Evolutionary conservation across 1,140 invertebrate species (phyloP).

Genomic region (Hypothenemus hampei): DNA sequence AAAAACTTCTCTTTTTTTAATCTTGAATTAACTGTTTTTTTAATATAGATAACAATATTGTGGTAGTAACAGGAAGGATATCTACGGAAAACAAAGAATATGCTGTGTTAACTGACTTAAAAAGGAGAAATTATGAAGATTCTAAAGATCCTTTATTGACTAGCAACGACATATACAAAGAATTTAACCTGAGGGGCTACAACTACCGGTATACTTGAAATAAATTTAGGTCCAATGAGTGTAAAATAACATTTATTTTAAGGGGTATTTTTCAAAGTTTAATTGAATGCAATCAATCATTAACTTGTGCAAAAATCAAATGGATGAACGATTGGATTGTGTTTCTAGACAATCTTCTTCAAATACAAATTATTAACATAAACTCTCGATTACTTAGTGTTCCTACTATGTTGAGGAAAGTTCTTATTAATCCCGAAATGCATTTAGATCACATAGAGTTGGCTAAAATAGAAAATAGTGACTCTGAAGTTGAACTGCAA

Average conservation of each 20-base stretch:
- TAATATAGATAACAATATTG: no score
- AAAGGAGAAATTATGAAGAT: no score
- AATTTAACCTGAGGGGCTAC: not conserved
- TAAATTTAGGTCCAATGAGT: no score
- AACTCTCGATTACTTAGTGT: conserved; percentile 72
- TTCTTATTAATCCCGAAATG: conserved; percentile 70
- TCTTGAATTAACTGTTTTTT: no score
- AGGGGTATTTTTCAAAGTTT: conserved; percentile 63
- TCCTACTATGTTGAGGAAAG: conserved; percentile 75
- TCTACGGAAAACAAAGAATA: no score
- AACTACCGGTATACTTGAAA: not conserved
- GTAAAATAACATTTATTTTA: no score
- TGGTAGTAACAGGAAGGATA: no score
- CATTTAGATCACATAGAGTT: conserved; percentile 52
- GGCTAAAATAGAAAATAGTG: not conserved
- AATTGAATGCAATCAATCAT: conserved; percentile 39
- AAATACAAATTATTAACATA: conserved; percentile 73
- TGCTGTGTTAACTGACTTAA: no score
- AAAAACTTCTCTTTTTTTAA: no score
- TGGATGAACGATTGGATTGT: conserved; percentile 85
- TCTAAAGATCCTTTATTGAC: no score
- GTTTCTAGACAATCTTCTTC: conserved; percentile 90
- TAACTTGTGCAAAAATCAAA: conserved; percentile 48
- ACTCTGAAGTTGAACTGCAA: no score
- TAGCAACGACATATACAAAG: not conserved